Evolutionary conservation across 2,113 vertebrate species (phyloP).

Genomic region (Laterallus jamaicensis): DNA sequence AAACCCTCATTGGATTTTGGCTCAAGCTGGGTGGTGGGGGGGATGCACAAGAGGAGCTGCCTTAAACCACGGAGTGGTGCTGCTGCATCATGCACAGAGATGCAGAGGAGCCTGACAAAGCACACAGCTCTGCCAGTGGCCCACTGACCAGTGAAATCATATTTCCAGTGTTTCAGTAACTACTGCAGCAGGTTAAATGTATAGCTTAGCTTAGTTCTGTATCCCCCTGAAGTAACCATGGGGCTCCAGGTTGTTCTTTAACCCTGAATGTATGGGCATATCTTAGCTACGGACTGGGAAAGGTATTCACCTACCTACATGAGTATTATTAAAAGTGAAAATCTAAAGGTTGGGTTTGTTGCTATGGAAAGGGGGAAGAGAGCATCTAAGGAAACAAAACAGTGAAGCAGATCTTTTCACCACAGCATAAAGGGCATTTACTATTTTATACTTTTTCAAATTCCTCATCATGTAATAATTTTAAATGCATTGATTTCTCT

Average conservation of each 20-base stretch:
- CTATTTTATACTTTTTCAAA: not conserved
- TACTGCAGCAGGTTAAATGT: not conserved
- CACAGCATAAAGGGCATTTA: not conserved
- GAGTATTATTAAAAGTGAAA: not conserved
- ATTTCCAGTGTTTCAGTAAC: rapidly evolving
- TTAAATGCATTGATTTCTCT: not conserved
- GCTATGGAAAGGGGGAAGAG: not conserved
- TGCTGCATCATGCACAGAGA: not conserved
- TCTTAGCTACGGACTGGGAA: not conserved
- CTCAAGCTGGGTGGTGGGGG: not conserved
- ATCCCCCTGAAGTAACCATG: not conserved
- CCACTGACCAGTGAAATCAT: rapidly evolving
- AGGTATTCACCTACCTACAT: rapidly evolving
- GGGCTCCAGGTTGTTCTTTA: not conserved
- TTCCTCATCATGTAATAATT: not conserved
- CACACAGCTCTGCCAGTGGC: not conserved
- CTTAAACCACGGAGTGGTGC: constrained; percentile 27
- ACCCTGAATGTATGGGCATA: rapidly evolving
- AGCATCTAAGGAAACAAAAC: not conserved
- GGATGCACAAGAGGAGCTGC: not conserved
- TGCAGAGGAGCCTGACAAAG: rapidly evolving
- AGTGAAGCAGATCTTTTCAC: not conserved
- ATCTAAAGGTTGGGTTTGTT: not conserved
- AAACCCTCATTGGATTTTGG: not conserved
- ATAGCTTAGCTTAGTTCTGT: not conserved